These are phyloP conservation scores for Sylvietta virens DNA, from an alignment of 2,113 vertebrate genomes.

Conservation along the genomic window DNA sequence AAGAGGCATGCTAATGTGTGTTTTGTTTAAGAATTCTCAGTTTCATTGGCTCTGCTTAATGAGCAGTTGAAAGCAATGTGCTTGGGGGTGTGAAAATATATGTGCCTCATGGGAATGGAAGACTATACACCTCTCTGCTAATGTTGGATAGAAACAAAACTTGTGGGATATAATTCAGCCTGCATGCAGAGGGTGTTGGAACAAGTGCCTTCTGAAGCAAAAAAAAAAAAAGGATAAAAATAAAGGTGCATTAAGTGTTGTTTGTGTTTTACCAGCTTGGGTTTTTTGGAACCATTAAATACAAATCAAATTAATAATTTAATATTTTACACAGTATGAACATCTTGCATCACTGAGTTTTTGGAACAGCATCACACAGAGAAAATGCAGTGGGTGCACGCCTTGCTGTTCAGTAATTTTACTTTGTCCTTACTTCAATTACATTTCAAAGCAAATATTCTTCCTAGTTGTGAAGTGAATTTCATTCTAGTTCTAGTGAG, in stretches of 20 bases:
- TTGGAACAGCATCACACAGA: constrained; percentile 22
- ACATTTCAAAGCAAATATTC: not conserved
- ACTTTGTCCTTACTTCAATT: constrained; percentile 14
- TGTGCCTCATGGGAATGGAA: not conserved
- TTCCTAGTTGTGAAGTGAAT: not conserved
- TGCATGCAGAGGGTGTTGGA: not conserved
- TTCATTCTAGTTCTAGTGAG: not conserved
- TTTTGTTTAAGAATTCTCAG: constrained; percentile 36
- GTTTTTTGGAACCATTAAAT: constrained; percentile 33
- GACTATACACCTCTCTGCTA: not conserved
- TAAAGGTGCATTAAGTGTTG: not conserved
- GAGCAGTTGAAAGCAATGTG: not conserved
- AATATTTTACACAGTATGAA: constrained; percentile 24
- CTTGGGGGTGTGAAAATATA: not conserved
- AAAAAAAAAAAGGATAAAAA: not conserved
- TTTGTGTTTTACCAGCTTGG: not conserved
- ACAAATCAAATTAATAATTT: constrained; percentile 60
- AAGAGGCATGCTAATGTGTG: constrained; percentile 4
- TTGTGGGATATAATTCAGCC: not conserved
- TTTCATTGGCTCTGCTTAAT: not conserved
- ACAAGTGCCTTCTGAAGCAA: not conserved
- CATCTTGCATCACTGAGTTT: constrained; percentile 53
- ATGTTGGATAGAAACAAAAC: not conserved
- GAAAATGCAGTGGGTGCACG: constrained; percentile 31
- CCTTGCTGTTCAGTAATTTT: constrained; percentile 49